Percentiles rank a stretch among this genome's conserved stretches.
phyloP scores from a whole-genome alignment of 2,113 vertebrate species.

The Siniperca chuatsi region DNA sequence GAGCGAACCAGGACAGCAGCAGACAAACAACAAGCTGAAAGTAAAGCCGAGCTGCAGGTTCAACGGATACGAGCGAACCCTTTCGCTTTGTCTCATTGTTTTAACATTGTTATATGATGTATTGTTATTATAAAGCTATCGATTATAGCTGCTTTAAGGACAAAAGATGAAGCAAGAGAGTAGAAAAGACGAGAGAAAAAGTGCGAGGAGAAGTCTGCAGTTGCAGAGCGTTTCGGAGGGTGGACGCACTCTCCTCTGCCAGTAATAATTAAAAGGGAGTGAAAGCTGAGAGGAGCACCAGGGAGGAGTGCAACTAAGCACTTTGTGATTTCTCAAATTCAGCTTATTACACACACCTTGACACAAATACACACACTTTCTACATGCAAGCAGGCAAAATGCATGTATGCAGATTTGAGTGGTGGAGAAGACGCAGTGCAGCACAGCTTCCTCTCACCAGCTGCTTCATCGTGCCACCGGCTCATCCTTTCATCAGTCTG shows the following conservation, averaged over 20 bases:
- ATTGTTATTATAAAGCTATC: neutral
- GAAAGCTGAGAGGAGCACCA: slow-evolving; percentile 61
- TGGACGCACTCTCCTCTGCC: slow-evolving; percentile 45
- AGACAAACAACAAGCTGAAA: no score
- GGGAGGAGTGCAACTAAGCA: slow-evolving; percentile 59
- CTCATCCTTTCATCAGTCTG: no score
- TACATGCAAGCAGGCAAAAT: slow-evolving; percentile 13
- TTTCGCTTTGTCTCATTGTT: neutral
- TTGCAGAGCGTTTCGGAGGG: neutral
- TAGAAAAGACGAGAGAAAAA: neutral
- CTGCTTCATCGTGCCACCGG: neutral
- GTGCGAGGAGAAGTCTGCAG: neutral
- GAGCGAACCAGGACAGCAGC: no score
- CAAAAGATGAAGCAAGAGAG: no score
- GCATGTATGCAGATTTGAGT: neutral
- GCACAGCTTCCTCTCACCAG: neutral
- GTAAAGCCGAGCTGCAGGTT: no score
- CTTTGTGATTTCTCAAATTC: slow-evolving; percentile 60
- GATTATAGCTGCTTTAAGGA: neutral
- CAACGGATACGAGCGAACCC: no score
- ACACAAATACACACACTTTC: neutral
- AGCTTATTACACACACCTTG: slow-evolving; percentile 44
- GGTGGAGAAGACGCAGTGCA: slow-evolving; percentile 16
- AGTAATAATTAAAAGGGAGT: slow-evolving; percentile 73
- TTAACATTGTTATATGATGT: neutral